Evolutionary conservation across 2,888 invertebrate genomes (phyloP).

Genomic region (Mesorhabditis belari): DNA sequence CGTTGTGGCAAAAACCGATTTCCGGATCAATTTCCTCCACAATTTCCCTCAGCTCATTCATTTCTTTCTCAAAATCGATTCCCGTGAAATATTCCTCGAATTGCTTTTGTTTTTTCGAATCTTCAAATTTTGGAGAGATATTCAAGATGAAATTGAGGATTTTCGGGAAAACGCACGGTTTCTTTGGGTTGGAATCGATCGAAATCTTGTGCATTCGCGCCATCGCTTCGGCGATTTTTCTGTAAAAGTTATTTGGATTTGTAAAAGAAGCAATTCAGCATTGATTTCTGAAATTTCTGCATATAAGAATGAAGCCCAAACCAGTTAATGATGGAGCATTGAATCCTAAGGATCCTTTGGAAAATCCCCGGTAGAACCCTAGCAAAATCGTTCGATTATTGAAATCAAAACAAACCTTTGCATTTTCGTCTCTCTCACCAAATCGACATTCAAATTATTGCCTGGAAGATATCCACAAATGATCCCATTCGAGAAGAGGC

Average conservation of each 20-base stretch:
- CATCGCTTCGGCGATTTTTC: conserved; percentile 35
- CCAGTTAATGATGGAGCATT: too few species aligned
- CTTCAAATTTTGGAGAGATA: conserved; percentile 9
- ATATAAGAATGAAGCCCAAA: too few species aligned
- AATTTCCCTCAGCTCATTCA: conserved; percentile 9
- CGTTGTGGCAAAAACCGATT: conserved; percentile 91
- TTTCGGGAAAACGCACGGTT: conserved; percentile 21
- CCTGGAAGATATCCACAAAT: conserved; percentile 77
- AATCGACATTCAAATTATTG: conserved; percentile 54
- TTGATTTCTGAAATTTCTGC: too few species aligned
- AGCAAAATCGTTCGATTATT: too few species aligned
- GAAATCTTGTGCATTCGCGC: conserved; percentile 41
- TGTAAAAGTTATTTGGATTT: too few species aligned
- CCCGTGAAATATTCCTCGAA: conserved; percentile 13
- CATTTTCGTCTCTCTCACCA: conserved; percentile 51
- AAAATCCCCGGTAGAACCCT: too few species aligned
- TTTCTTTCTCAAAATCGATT: conserved; percentile 2
- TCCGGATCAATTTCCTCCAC: conserved; percentile 13
- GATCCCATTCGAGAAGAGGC: conserved; percentile 84
- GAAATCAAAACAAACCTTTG: conserved; percentile 21
- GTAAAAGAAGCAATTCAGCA: too few species aligned
- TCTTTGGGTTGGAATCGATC: conserved; percentile 4
- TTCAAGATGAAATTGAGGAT: conserved; percentile 15
- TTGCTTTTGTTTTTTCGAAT: conserved; percentile 7
- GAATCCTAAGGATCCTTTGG: too few species aligned